Evolutionary conservation across 2,113 vertebrate genomes (phyloP), one percentile per base, ranked within the genome.

Genomic region (Coregonus clupeaformis): DNA sequence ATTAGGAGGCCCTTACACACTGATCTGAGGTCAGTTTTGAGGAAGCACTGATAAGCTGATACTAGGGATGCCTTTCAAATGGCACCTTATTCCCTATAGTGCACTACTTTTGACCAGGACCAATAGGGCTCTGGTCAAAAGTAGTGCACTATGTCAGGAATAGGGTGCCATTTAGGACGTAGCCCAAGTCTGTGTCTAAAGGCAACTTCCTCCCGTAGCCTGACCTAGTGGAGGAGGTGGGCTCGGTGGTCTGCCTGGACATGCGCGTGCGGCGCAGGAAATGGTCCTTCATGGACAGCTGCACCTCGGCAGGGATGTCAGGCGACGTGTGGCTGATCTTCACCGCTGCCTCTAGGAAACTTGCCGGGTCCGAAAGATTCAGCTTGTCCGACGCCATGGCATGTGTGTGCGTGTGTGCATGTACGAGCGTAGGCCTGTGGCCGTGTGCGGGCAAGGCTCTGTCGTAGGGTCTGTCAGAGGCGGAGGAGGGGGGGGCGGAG

Each of bases 251-350:
- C 76, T 97, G 95, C 36, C 95, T 81, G 84, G 96, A 95, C 79
- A 97, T 94, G 7, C 94, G 89, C 13, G 95, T 92, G 59, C 94
- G 94, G 9, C 94, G 84, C 90, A 93, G 88, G 75, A 95, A 85
- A 78, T 96, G 95, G 36, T 96, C 95, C 65, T 89, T 94, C 91
- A 96, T 95, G 0, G 95, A 96, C 87, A 94, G 94, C 91, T 97
- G 95, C 7, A 97, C 95, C 75, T 96, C 95, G 0, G 95, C 95
- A 0, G 95, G 95, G 84, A 97, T 97, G 74, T 96, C 95, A 0
- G 95, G 95, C 0, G 95, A 97, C 0, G 95, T 97, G 89, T 96
- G 95, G 88, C 95, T 97, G 87, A 97, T 96, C 91, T 96, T 97
- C 85, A 97, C 94, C 0, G 95, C 95, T 0, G 95, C 93, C 80